Evolutionary conservation across 2,797 vertebrate genomes (phyloP).

Genomic region (Apogon talboti): DNA sequence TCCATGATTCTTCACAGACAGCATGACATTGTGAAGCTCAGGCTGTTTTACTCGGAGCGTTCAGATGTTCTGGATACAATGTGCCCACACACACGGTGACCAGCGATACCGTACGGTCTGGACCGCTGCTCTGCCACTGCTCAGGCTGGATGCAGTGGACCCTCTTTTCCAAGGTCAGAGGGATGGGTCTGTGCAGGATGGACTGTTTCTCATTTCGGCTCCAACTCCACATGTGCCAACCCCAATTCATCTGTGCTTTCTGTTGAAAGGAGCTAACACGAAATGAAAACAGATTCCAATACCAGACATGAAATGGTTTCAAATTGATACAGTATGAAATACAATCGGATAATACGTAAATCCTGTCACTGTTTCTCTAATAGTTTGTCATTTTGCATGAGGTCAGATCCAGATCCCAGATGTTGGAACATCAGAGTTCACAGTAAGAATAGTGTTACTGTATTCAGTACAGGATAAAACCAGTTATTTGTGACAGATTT

Average conservation of each 20-base stretch:
- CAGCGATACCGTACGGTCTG: background rate
- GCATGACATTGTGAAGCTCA: background rate
- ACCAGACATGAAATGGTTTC: background rate
- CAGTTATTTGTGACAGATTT: slow-evolving; percentile 6
- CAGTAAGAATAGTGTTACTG: slow-evolving; percentile 7
- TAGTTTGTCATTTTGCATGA: slow-evolving; percentile 16
- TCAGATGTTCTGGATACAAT: slow-evolving; percentile 13
- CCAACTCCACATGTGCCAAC: slow-evolving; percentile 8
- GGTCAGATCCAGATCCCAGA: slow-evolving; percentile 39
- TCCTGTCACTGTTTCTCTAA: slow-evolving; percentile 23
- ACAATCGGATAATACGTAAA: background rate
- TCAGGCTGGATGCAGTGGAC: background rate
- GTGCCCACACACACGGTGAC: slow-evolving; percentile 26
- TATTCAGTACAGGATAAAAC: slow-evolving; percentile 6
- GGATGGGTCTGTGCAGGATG: background rate
- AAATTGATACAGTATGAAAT: background rate
- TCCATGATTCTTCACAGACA: background rate
- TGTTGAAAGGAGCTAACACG: background rate
- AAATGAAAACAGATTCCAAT: slow-evolving; percentile 6
- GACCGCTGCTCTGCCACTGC: too few species aligned
- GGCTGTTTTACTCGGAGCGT: slow-evolving; percentile 18
- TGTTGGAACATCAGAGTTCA: slow-evolving; percentile 27
- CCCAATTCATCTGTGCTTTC: background rate
- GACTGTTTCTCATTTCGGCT: slow-evolving; percentile 4
- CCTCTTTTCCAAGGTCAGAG: slow-evolving; percentile 21